phyloP scores from a whole-genome alignment of 1,140 invertebrate genomes.

The Phthorimaea operculella region DNA sequence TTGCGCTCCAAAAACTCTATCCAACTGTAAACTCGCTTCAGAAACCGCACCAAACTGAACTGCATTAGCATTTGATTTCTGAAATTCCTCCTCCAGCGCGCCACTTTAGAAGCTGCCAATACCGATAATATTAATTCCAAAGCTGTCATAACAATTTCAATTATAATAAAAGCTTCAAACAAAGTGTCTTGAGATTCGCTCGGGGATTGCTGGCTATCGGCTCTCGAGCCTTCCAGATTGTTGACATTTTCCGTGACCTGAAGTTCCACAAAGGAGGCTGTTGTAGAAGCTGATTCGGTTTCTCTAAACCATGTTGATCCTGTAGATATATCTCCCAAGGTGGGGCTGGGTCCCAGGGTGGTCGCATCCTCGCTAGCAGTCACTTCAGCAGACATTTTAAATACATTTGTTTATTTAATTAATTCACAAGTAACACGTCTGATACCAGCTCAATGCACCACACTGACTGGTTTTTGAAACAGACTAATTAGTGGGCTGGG shows the following conservation, averaged over 20 bases:
- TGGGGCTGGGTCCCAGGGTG: background rate
- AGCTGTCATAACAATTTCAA: constrained; percentile 50
- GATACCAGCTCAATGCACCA: background rate
- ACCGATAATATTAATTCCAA: constrained; percentile 39
- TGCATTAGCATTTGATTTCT: constrained; percentile 60
- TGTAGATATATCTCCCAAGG: constrained; percentile 3
- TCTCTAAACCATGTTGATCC: constrained; percentile 9
- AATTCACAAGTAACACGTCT: constrained; percentile 1
- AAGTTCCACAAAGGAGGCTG: constrained; percentile 4
- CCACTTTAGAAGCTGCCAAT: constrained; percentile 37
- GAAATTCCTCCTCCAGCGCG: constrained; percentile 45
- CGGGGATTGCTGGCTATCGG: constrained; percentile 9
- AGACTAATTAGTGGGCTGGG: background rate
- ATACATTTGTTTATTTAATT: background rate
- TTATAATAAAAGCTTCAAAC: constrained; percentile 38
- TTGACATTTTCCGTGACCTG: constrained; percentile 12
- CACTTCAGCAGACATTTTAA: background rate
- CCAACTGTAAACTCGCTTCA: constrained; percentile 38
- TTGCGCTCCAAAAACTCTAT: constrained; percentile 30
- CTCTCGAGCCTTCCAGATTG: constrained; percentile 3
- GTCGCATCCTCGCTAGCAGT: background rate
- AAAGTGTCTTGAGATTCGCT: constrained; percentile 22
- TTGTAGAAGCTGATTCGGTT: constrained; percentile 10
- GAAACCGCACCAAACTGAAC: constrained; percentile 40
- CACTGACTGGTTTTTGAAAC: background rate